phyloP scores from a whole-genome alignment of 2,113 vertebrate genomes.

The Quiscalus mexicanus region DNA sequence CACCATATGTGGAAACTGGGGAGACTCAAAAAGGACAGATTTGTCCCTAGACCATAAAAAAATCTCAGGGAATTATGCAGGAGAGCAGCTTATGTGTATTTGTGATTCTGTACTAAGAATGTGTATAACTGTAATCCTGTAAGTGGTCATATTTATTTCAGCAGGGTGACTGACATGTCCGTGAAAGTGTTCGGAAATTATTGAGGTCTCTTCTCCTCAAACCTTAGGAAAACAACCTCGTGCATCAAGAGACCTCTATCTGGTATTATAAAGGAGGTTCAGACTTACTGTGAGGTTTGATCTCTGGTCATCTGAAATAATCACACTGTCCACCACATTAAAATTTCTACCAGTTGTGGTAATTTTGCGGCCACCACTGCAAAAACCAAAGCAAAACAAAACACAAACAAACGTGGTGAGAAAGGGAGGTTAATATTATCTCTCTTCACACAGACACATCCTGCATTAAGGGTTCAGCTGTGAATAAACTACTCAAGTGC shows the following conservation, averaged over 20 bases:
- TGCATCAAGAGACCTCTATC: neutral
- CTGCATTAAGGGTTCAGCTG: neutral
- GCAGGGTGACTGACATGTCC: neutral
- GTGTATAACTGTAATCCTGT: neutral
- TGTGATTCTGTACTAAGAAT: neutral
- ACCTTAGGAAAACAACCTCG: neutral
- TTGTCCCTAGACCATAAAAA: neutral
- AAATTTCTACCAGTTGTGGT: constrained; percentile 79
- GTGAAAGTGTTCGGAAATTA: neutral
- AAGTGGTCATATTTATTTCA: neutral
- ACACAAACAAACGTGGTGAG: neutral
- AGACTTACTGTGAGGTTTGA: constrained; percentile 72
- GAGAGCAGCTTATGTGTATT: neutral
- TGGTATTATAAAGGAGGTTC: neutral
- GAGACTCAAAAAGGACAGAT: neutral
- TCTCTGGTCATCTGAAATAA: constrained; percentile 74
- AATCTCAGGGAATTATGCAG: neutral
- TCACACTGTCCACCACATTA: constrained; percentile 81
- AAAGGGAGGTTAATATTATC: neutral
- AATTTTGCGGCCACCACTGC: constrained; percentile 86
- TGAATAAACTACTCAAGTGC: neutral
- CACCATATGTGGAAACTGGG: neutral
- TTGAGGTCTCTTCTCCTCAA: neutral
- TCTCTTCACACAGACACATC: neutral
- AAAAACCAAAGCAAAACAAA: neutral